Base-by-base conservation (phyloP, 2,113 vertebrate genomes). In the Aplodontia rufa region DNA sequence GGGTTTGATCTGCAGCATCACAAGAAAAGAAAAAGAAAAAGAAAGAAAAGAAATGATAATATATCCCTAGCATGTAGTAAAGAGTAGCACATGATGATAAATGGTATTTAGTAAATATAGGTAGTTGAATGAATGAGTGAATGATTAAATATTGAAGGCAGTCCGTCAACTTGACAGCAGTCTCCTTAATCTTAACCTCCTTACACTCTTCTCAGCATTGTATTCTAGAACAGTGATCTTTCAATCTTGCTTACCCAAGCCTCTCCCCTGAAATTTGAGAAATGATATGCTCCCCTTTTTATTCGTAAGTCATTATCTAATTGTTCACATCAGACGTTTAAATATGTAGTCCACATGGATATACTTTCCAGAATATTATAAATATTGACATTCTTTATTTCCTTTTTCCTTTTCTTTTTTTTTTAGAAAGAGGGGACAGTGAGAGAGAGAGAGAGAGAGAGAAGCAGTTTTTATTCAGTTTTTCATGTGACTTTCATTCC, bases 291-390 rank as follows among this genome's bases (percentile, higher is more conserved):
- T 81, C 53, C 42, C 3, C 92, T n/a, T 45, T 69, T 51, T 35
- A n/a, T 49, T 60, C 20, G 9, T 93, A 72, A 69, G 37, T 78
- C 40, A 81, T 22, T 10, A 86, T 60, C 47, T 8, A 35, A 28
- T 87, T 87, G 26, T 76, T 79, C 55, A 75, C 24, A 64, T 62
- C 53, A 45, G 78, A 93, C 74, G 30, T 37, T 74, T 85, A 60
- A 87, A 90, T 75, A 75, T 51, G 8, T 85, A 80, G 28, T 80
- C 92, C 49, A 74, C 94, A 32, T 71, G 20, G 47, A 53, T 87
- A 13, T 76, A 69, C 35, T 88, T 95, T 80, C 28, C 86, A 91
- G n/a, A 96, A 4, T 81, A 37, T 26, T 72, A 13, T 62, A 94
- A 84, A 80, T n/a, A 82, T 22, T 89, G 55, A 35, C 17, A 80